Percentiles rank a stretch among this genome's conserved stretches.
phyloP scores from a whole-genome alignment of 2,797 vertebrate genomes.

The Schizopygopsis pylzovi region DNA sequence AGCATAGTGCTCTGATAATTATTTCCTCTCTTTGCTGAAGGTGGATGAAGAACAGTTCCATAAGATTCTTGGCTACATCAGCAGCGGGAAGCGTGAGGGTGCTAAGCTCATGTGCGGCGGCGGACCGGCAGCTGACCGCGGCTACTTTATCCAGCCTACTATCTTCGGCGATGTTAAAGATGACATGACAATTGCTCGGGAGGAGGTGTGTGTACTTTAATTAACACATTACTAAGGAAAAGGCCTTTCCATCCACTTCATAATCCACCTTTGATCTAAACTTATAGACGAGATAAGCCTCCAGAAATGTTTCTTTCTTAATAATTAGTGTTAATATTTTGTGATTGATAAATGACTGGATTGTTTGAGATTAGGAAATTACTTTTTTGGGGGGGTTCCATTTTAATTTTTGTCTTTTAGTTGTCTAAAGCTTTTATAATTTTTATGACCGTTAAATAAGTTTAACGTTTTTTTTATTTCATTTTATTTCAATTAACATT shows the following conservation, averaged over 20 bases:
- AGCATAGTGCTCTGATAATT: not conserved
- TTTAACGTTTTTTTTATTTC: no score
- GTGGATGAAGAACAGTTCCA: constrained; percentile 92
- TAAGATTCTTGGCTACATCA: constrained; percentile 93
- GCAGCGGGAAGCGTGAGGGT: constrained; percentile 86
- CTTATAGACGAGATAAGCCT: not conserved
- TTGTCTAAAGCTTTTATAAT: not conserved
- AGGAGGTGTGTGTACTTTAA: constrained; percentile 84
- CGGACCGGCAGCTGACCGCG: constrained; percentile 84
- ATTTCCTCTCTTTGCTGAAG: constrained; percentile 66
- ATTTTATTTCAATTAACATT: no score
- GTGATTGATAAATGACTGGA: not conserved
- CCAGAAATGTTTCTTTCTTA: not conserved
- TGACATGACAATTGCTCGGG: constrained; percentile 91
- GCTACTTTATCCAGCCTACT: constrained; percentile 96
- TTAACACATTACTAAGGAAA: not conserved
- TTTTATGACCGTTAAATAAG: not conserved
- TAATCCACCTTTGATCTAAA: not conserved
- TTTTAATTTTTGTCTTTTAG: not conserved
- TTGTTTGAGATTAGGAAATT: not conserved
- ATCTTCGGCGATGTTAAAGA: constrained; percentile 95
- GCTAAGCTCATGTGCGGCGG: constrained; percentile 94
- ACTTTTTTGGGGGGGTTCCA: no score
- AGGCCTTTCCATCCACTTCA: not conserved
- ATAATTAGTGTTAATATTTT: not conserved